Base-by-base conservation (phyloP, 2,797 vertebrate genomes). In the Platyrinchus mystaceus region DNA sequence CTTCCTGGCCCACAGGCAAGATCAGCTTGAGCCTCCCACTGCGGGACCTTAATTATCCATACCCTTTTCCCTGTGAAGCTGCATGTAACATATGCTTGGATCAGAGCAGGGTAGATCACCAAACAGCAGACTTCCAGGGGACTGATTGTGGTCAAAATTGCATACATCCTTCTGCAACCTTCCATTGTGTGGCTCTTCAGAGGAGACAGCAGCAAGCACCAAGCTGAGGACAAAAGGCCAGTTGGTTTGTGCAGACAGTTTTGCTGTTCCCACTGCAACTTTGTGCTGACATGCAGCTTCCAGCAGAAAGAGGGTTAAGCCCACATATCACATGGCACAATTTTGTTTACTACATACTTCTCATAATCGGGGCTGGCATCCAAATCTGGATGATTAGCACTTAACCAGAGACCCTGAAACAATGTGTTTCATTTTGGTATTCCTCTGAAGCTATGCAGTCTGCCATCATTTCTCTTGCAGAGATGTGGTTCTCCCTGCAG, bases 341-440 rank as follows among this genome's bases (percentile, higher is more conserved):
- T 76, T 87, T 70, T 90, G 71, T 97, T 95, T 95, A 47, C 79
- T 81, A 70, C 88, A 68, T 77, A 46, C 55, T 90, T 90, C 50
- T 91, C 47, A 37, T 92, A 93, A 93, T 91, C 3, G 0, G 73
- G 63, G 56, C 81, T 91, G 95, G 88, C 77, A 90, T 96, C 83
- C 95, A 93, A 96, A 89, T 94, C 91, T 63, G 21, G 80, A 85
- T 92, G 87, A 94, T 89, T 95, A 96, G 81, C 81, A 63, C 63
- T 92, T 92, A 91, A 66, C 44, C 64, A 73, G 89, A 89, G 73
- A 58, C 67, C 80, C 92, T 89, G 87, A 92, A 96, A 96, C 89
- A 92, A 70, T 91, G 74, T 32, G 41, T 77, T 85, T 86, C 63
- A 24, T 78, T 60, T 79, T 86, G 74, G 76, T 90, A 34, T 69